Percentiles rank a stretch among this genome's conserved stretches.
phyloP scores from a whole-genome alignment of 2,797 vertebrate genomes.

The Pseudopleuronectes americanus region DNA sequence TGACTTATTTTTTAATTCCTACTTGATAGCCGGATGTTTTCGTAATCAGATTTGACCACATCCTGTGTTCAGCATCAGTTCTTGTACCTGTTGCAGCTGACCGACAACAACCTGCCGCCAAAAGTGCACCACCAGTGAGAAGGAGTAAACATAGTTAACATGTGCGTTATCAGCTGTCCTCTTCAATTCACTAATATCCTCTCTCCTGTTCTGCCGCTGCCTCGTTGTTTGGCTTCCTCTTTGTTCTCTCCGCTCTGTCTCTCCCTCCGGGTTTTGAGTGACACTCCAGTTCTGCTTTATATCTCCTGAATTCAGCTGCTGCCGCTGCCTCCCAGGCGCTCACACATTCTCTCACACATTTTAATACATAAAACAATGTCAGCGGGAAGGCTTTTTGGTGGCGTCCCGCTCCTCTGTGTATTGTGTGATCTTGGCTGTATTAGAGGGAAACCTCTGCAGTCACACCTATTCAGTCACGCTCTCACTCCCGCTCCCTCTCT shows the following conservation, averaged over 20 bases:
- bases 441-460: constrained; percentile 76
- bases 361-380: constrained; percentile 76
- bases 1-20: neutral
- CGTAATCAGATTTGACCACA: neutral
- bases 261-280: constrained; percentile 67
- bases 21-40: neutral
- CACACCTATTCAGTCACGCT: constrained; percentile 76
- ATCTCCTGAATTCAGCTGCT: constrained; percentile 79
- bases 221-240: constrained; percentile 52
- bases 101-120: neutral
- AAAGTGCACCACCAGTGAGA: neutral
- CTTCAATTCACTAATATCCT: constrained; percentile 41
- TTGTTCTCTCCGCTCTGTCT: constrained; percentile 39
- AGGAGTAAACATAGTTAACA: neutral
- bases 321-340: constrained; percentile 29
- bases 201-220: constrained; percentile 37
- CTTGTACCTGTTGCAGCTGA: neutral
- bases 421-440: constrained; percentile 70
- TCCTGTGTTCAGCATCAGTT: neutral
- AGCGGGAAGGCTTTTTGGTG: constrained; percentile 68
- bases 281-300: constrained; percentile 64
- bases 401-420: constrained; percentile 55
- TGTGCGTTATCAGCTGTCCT: constrained; percentile 19
- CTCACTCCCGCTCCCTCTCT: constrained; percentile 52
- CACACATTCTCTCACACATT: constrained; percentile 40